Evolutionary conservation across 2,888 invertebrate species (phyloP).

Genomic region (Orthonevra nobilis): DNA sequence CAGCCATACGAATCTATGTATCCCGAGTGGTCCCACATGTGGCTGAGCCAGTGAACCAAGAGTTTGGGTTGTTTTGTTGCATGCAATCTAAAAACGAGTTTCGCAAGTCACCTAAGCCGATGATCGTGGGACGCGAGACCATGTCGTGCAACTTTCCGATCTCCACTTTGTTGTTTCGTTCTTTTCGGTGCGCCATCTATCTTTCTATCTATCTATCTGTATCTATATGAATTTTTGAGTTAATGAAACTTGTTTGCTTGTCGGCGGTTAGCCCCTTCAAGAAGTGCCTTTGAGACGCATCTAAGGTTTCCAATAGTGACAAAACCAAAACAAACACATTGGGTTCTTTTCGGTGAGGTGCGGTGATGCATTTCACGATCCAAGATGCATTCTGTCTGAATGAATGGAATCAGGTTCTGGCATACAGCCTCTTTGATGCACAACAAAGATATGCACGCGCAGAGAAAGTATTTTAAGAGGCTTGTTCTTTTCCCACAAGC

Average conservation of each 20-base stretch:
- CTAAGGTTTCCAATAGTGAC: neutral
- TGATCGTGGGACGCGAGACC: conserved; percentile 58
- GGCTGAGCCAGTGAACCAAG: conserved; percentile 14
- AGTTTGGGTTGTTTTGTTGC: conserved; percentile 18
- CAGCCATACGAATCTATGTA: neutral
- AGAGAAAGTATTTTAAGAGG: conserved; percentile 43
- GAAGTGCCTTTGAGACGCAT: too few relatives aligned
- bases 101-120: conserved; percentile 45
- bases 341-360: too few relatives aligned
- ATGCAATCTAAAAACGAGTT: conserved; percentile 53
- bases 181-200: neutral
- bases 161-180: conserved; percentile 29
- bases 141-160: conserved; percentile 49
- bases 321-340: too few relatives aligned
- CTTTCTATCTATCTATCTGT: conserved; percentile 1
- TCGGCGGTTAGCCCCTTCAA: too few relatives aligned
- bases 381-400: conserved; percentile 8
- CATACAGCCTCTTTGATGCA: neutral
- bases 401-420: neutral
- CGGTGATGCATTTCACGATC: conserved; percentile 11
- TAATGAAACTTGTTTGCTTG: conserved; percentile 1
- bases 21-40: conserved; percentile 21
- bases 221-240: conserved; percentile 19
- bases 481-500: conserved; percentile 31
- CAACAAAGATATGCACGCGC: neutral